Conservation (phyloP, 2,113 vertebrate species). For the Choloepus hoffmanni region DNA sequence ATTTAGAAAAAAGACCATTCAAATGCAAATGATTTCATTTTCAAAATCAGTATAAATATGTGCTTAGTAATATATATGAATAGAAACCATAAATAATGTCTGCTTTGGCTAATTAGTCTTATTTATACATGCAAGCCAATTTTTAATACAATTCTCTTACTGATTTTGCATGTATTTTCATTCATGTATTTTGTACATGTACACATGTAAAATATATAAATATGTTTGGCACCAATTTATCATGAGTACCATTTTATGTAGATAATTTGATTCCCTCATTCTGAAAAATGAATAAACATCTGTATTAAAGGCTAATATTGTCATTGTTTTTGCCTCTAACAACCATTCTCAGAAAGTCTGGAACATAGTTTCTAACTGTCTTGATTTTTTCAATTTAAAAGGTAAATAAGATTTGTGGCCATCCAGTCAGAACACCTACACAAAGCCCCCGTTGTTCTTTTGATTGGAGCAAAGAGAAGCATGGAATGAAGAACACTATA, state of each 20-base stretch:
- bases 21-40: not conserved
- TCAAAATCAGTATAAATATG: not conserved
- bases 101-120: not conserved
- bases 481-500: constrained; percentile 83
- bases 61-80: constrained; percentile 24
- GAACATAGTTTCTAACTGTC: constrained; percentile 42
- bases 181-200: not conserved
- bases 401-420: constrained; percentile 91
- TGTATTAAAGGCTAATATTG: not conserved
- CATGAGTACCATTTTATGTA: not conserved
- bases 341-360: constrained; percentile 17
- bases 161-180: not conserved
- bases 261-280: not conserved
- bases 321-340: not conserved
- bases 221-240: not conserved
- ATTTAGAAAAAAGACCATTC: not conserved
- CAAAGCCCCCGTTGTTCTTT: constrained; percentile 83
- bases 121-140: not conserved
- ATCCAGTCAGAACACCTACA: constrained; percentile 83
- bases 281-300: not conserved
- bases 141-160: constrained; percentile 35
- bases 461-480: constrained; percentile 84
- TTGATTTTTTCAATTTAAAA: constrained; percentile 79
- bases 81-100: not conserved
- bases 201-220: not conserved